Evolutionary conservation across 2,113 vertebrate genomes (phyloP).

Genomic region (Barbus barbus): DNA sequence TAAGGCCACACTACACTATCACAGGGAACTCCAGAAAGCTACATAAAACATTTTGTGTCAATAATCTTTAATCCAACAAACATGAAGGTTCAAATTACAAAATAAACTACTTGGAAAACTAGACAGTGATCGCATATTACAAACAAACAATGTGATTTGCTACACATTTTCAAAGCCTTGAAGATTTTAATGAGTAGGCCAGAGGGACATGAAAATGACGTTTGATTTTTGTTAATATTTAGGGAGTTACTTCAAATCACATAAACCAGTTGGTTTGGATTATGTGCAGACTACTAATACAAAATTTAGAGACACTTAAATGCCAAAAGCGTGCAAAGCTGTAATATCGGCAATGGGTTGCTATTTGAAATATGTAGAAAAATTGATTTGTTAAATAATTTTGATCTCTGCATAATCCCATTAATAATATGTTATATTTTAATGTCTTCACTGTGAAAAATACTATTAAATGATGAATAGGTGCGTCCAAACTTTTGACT

Average conservation of each 20-base stretch:
- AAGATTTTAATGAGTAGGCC: not conserved
- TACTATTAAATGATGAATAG: not conserved
- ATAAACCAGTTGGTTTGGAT: not conserved
- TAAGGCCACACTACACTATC: slow-evolving; percentile 42
- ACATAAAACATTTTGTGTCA: not conserved
- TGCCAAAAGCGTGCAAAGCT: not conserved
- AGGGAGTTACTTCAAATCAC: not conserved
- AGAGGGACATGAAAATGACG: not conserved
- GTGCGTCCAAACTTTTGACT: not conserved
- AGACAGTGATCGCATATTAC: slow-evolving; percentile 10
- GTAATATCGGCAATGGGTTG: not conserved
- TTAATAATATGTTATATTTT: not conserved
- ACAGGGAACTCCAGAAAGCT: slow-evolving; percentile 33
- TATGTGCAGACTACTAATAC: not conserved
- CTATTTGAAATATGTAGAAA: not conserved
- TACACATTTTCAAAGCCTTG: slow-evolving; percentile 46
- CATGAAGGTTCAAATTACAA: not conserved
- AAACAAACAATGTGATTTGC: slow-evolving; percentile 38
- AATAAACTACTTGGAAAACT: not conserved
- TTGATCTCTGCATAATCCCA: not conserved
- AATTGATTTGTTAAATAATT: not conserved
- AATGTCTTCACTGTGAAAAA: not conserved
- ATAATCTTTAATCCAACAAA: not conserved
- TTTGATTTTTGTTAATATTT: not conserved
- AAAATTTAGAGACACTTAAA: not conserved